These are phyloP conservation scores for Sebastes steindachneri DNA, from an alignment of 2,797 vertebrate genomes.

Conservation along the genomic window DNA sequence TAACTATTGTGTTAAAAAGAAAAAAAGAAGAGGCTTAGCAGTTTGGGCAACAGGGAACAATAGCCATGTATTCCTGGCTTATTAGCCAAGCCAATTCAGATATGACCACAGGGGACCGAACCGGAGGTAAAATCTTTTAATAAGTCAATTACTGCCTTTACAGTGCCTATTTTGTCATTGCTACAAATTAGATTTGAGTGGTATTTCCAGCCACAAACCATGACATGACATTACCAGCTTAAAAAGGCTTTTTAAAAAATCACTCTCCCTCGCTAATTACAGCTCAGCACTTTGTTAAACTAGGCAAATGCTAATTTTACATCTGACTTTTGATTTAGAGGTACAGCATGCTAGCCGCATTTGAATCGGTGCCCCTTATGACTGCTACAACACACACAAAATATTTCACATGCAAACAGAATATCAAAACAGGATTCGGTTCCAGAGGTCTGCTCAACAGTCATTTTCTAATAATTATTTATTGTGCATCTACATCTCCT, in stretches of 20 bases:
- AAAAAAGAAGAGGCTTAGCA: conserved; percentile 44
- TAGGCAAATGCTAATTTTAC: conserved; percentile 65
- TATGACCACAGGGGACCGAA: conserved; percentile 61
- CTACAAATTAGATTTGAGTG: conserved; percentile 65
- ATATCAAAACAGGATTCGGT: not conserved
- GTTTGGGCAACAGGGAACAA: conserved; percentile 47
- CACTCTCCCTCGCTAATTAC: conserved; percentile 33
- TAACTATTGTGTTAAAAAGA: conserved; percentile 38
- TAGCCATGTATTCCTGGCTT: conserved; percentile 47
- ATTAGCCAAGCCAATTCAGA: conserved; percentile 69
- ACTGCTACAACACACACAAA: conserved; percentile 6
- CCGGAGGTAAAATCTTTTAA: conserved; percentile 67
- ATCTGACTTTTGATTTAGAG: conserved; percentile 64
- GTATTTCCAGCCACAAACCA: conserved; percentile 64
- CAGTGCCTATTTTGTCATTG: conserved; percentile 56
- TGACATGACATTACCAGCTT: conserved; percentile 61
- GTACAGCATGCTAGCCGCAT: conserved; percentile 30
- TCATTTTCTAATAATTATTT: not conserved
- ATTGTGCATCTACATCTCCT: not conserved
- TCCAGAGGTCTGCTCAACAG: not conserved
- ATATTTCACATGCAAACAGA: conserved; percentile 5
- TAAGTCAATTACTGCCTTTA: conserved; percentile 70
- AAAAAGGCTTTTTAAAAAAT: conserved; percentile 51
- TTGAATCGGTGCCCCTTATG: conserved; percentile 37
- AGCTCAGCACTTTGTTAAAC: conserved; percentile 33